Base-by-base conservation (phyloP, 2,888 invertebrate genomes). In the Platycnemis pennipes region DNA sequence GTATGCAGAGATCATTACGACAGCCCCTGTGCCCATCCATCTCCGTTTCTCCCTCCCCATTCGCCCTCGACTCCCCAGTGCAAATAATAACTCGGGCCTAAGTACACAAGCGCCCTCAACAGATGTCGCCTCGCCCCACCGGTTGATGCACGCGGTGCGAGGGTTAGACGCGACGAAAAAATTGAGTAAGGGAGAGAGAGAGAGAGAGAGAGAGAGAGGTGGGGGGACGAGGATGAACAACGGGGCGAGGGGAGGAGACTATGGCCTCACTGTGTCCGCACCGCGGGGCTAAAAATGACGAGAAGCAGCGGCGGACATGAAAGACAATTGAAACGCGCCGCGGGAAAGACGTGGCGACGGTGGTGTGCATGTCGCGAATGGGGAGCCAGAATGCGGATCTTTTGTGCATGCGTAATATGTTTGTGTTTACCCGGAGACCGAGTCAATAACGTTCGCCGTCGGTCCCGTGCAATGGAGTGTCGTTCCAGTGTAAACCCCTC, bases 71-170 rank as follows among this genome's bases (percentile, higher is more conserved):
- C 77, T 77, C 77, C 37, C 56, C 44, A 37, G n/a, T n/a, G 91
- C 91, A 91, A 91, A 91, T 91, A 91, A 42, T 69, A 91, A 63
- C 56, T 22, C 56, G 63, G 91, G 63, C 91, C 91, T 26, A 44
- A 44, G 44, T 22, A 63, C 91, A 91, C 49, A 91, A 69, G 91
- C 91, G 63, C 42, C 44, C 91, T 91, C 91, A 45, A 91, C 91
- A 91, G 91, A 91, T 91, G 91, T 63, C 91, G 26, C 91, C 42
- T 26, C 42, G 63, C 44, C 42, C 44, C 63, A 42, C 91, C 91
- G 63, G 44, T 44, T n/a, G 16, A 63, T 44, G 63, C 63, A 42
- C n/a, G 91, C 63, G 91, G 63, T 26, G 26, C 91, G 63, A 22
- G 22, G 42, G 49, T 53, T 44, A 69, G 91, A 63, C 13, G 63